Conservation (phyloP, 2,113 vertebrate genomes). For the Guaruba guarouba region DNA sequence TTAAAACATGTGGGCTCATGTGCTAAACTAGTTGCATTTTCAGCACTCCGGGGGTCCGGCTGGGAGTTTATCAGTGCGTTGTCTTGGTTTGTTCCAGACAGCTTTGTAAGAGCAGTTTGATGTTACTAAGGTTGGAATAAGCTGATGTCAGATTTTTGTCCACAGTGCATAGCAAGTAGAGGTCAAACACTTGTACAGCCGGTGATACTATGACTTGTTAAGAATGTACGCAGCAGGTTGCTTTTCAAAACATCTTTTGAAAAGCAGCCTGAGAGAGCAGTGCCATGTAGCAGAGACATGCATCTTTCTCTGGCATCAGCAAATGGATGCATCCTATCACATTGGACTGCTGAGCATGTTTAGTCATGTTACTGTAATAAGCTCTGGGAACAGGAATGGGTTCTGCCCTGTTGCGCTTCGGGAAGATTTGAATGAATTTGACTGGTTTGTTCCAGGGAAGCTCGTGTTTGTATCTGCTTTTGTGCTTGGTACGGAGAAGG, state of each 20-base stretch:
- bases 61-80: neutral
- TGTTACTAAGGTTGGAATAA: slow-evolving; percentile 60
- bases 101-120: slow-evolving; percentile 16
- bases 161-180: slow-evolving; percentile 35
- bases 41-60: neutral
- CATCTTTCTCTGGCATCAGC: slow-evolving; percentile 56
- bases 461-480: neutral
- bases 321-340: slow-evolving; percentile 55
- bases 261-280: slow-evolving; percentile 42
- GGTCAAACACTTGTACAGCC: slow-evolving; percentile 45
- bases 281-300: slow-evolving; percentile 39
- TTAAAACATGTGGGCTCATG: neutral
- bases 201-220: slow-evolving; percentile 54
- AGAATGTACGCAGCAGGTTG: slow-evolving; percentile 57
- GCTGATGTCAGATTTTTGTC: slow-evolving; percentile 64
- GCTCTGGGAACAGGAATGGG: slow-evolving; percentile 20
- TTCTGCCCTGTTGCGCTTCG: neutral
- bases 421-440: slow-evolving; percentile 49
- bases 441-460: slow-evolving; percentile 31
- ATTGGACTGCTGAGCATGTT: slow-evolving; percentile 25
- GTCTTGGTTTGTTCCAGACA: neutral
- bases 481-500: neutral
- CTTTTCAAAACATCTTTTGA: slow-evolving; percentile 63
- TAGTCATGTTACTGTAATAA: slow-evolving; percentile 52
- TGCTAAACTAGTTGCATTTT: slow-evolving; percentile 17